phyloP scores from a whole-genome alignment of 2,888 invertebrate species.

The Cosmia pyralina region DNA sequence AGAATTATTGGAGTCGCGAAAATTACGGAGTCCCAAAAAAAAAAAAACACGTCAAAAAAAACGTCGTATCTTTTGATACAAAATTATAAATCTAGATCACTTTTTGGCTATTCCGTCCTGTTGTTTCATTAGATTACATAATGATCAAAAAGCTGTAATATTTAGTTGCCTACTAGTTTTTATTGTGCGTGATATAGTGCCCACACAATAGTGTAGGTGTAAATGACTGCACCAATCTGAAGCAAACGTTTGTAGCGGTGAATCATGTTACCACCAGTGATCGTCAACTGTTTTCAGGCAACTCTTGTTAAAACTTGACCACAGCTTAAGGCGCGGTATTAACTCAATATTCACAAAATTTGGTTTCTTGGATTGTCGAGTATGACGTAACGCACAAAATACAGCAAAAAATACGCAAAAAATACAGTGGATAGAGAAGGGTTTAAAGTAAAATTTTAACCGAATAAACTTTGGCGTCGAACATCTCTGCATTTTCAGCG shows the following conservation, averaged over 20 bases:
- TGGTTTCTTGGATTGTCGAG: no score
- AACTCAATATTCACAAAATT: no score
- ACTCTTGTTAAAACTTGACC: neutral
- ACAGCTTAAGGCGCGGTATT: no score
- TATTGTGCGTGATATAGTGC: slow-evolving; percentile 60
- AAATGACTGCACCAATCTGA: slow-evolving; percentile 73
- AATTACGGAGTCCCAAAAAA: slow-evolving; percentile 2
- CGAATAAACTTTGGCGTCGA: no score
- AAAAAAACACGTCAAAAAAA: slow-evolving; percentile 3
- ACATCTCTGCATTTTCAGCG: no score
- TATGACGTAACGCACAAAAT: no score
- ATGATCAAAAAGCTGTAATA: slow-evolving; percentile 24
- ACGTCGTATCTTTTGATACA: no score
- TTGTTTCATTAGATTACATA: neutral
- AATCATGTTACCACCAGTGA: slow-evolving; percentile 76
- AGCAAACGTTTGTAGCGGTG: slow-evolving; percentile 77
- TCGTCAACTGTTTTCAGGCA: slow-evolving; percentile 74
- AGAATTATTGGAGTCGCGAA: neutral
- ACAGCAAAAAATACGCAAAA: no score
- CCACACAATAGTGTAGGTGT: slow-evolving; percentile 64
- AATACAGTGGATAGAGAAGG: no score
- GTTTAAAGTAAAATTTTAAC: no score
- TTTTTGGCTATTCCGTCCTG: slow-evolving; percentile 8
- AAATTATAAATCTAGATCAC: slow-evolving; percentile 13
- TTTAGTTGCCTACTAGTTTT: slow-evolving; percentile 12